Percentiles rank a stretch among this genome's conserved stretches.
Conservation (phyloP, 2,113 vertebrate species). For the Pterophyllum scalare region DNA sequence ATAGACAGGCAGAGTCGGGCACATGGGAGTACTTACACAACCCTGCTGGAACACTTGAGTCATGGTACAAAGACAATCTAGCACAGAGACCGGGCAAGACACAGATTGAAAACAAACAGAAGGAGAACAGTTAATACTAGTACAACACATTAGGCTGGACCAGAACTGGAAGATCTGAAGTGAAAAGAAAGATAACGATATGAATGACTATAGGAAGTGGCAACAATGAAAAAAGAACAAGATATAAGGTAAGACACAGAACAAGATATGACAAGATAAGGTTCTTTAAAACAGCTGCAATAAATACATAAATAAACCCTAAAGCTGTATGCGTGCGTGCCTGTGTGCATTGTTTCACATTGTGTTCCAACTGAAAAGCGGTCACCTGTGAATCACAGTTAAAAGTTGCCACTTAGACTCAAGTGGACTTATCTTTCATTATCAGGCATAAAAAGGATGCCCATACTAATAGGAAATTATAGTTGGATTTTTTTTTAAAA, state of each 20-base stretch:
- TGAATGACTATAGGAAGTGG: neutral
- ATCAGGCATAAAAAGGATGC: neutral
- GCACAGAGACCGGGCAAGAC: neutral
- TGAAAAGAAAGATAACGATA: neutral
- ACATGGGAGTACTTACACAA: slow-evolving; percentile 7
- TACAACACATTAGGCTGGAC: no score
- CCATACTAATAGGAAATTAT: neutral
- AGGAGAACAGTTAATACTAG: neutral
- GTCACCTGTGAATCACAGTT: no score
- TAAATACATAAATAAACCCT: no score
- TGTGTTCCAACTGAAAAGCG: no score
- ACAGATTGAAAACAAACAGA: neutral
- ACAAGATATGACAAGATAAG: neutral
- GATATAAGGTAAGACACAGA: neutral
- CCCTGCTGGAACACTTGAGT: neutral
- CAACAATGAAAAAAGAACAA: neutral
- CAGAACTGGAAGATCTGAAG: neutral
- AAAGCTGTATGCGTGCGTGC: neutral
- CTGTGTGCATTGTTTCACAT: no score
- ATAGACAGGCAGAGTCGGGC: neutral
- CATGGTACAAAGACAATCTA: neutral
- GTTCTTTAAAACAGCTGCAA: neutral
- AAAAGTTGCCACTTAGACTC: neutral
- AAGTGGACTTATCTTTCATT: no score
- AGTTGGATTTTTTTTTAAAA: neutral